Conservation (phyloP, 2,888 invertebrate species). For the Drosophila hamatofila region DNA sequence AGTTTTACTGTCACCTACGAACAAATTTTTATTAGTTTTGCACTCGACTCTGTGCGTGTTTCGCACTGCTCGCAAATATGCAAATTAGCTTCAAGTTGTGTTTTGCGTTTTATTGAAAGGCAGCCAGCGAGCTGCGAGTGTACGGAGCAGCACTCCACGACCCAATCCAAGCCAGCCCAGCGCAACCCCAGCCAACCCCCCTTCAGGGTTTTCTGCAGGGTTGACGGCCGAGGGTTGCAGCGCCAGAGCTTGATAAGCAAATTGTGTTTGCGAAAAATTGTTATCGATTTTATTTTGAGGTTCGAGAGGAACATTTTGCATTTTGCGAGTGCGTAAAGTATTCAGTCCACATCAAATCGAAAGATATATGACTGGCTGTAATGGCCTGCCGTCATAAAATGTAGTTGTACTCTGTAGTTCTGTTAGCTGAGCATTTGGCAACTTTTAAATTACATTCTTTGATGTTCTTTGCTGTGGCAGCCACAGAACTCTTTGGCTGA, state of each 20-base stretch:
- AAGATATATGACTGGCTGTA: background rate
- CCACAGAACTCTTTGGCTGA: background rate
- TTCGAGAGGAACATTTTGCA: constrained; percentile 14
- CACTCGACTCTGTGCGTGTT: constrained; percentile 60
- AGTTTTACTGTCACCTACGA: constrained; percentile 64
- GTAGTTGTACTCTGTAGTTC: background rate
- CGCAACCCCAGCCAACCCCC: constrained; percentile 1
- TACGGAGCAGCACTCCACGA: background rate
- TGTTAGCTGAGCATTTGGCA: background rate
- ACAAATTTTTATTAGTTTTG: constrained; percentile 73
- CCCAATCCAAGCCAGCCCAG: background rate
- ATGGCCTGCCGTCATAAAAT: background rate
- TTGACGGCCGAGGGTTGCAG: constrained; percentile 57
- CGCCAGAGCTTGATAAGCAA: constrained; percentile 56
- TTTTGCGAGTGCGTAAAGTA: constrained; percentile 20
- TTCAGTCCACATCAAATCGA: too few species aligned
- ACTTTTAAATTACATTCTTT: constrained; percentile 14
- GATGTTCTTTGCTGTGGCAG: background rate
- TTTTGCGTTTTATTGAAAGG: constrained; percentile 65
- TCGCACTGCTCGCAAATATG: constrained; percentile 61
- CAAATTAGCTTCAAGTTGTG: constrained; percentile 76
- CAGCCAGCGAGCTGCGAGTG: constrained; percentile 28
- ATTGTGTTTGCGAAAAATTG: constrained; percentile 54
- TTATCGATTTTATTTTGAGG: constrained; percentile 63
- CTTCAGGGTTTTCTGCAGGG: constrained; percentile 10